These are phyloP conservation scores for Phalangium opilio DNA, from an alignment of 2,888 invertebrate species.

Conservation along the genomic window DNA sequence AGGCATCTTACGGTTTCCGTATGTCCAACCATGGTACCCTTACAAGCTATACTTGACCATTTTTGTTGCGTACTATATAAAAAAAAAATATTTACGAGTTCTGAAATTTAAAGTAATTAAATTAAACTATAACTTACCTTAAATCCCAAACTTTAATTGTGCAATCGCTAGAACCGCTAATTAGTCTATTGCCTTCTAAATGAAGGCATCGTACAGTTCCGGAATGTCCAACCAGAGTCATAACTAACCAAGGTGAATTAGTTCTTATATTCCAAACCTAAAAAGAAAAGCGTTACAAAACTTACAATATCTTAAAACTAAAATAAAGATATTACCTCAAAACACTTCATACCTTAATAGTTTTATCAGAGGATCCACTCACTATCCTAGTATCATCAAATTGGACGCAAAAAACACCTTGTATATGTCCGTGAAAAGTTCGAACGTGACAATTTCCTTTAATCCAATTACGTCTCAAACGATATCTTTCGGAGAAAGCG, in stretches of 20 bases:
- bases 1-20: conserved; percentile 36
- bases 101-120: background rate
- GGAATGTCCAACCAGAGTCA: conserved; percentile 38
- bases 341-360: conserved; percentile 33
- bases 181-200: conserved; percentile 31
- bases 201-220: conserved; percentile 38
- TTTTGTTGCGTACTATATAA: conserved; percentile 29
- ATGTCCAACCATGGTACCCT: conserved; percentile 39
- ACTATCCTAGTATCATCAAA: conserved; percentile 39
- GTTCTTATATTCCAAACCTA: conserved; percentile 39
- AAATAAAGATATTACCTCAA: too few species aligned
- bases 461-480: conserved; percentile 36
- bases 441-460: conserved; percentile 36
- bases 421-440: conserved; percentile 38
- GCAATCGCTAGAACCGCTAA: conserved; percentile 35
- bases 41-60: conserved; percentile 39
- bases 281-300: conserved; percentile 4
- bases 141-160: conserved; percentile 31
- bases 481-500: conserved; percentile 35
- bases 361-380: conserved; percentile 38
- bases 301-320: too few species aligned
- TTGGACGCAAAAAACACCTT: conserved; percentile 39
- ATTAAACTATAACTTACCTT: background rate
- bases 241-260: conserved; percentile 37
- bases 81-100: conserved; percentile 3